phyloP scores from a whole-genome alignment of 2,888 invertebrate genomes.

The Anthrax anthrax region DNA sequence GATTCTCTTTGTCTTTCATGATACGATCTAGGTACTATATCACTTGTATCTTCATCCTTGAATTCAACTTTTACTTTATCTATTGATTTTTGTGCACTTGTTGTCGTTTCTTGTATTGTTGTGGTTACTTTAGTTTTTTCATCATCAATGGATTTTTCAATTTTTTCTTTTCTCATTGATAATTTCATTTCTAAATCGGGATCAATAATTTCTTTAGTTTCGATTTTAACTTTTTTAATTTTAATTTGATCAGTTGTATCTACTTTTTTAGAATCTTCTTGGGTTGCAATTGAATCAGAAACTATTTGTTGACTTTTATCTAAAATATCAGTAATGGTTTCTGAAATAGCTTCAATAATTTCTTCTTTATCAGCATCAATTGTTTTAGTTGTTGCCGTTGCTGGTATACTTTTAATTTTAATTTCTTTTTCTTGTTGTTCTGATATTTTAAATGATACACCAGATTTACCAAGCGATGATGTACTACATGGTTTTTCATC shows the following conservation, averaged over 20 bases:
- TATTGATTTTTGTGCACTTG: constrained; percentile 15
- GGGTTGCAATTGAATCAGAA: background rate
- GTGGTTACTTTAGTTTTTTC: constrained; percentile 2
- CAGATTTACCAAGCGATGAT: background rate
- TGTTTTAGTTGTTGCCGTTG: too few relatives aligned
- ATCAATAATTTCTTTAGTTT: constrained; percentile 7
- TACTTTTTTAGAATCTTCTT: background rate
- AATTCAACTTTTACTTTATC: constrained; percentile 13
- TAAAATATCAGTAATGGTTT: background rate
- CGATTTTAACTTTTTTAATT: background rate
- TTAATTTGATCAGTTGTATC: background rate
- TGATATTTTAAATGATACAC: background rate
- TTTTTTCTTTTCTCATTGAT: constrained; percentile 13
- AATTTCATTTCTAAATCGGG: constrained; percentile 12
- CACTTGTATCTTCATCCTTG: constrained; percentile 9
- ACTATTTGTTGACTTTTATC: background rate
- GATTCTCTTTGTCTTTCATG: constrained; percentile 24
- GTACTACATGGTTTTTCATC: background rate
- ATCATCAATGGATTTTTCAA: constrained; percentile 8
- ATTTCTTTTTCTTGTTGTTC: background rate
- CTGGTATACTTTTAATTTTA: background rate
- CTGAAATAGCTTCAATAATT: background rate
- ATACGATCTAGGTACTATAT: constrained; percentile 17
- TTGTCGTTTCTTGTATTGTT: constrained; percentile 6
- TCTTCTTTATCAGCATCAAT: background rate